A percentile compares a stretch with the other conserved stretches of the same genome.
Conservation (phyloP, 2,113 vertebrate genomes). For the Gasterosteus aculeatus region DNA sequence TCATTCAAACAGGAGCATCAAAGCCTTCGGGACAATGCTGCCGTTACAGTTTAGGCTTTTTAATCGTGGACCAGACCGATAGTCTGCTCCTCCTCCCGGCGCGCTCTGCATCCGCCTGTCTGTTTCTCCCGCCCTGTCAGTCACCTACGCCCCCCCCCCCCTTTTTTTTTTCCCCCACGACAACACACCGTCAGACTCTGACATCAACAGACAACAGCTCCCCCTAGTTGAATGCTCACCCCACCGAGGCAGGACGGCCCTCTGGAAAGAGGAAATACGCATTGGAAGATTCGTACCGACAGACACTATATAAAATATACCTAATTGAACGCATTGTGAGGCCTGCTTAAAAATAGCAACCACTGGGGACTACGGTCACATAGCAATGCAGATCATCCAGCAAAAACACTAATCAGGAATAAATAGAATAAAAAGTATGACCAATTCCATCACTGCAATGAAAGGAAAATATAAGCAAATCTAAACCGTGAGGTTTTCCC, state of each 20-base stretch:
- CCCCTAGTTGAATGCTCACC: constrained; percentile 59
- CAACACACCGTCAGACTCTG: constrained; percentile 39
- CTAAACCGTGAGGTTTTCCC: not conserved
- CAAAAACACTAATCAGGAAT: not conserved
- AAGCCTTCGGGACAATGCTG: not conserved
- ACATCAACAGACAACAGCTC: constrained; percentile 70
- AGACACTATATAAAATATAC: not conserved
- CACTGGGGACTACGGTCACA: not conserved
- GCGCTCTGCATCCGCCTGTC: constrained; percentile 21
- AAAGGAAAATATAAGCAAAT: not conserved
- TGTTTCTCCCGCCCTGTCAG: constrained; percentile 26
- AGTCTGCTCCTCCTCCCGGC: constrained; percentile 11
- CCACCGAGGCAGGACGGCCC: constrained; percentile 9
- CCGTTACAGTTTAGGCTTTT: not conserved
- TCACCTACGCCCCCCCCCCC: constrained; percentile 23
- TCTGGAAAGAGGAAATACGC: not conserved
- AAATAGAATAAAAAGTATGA: not conserved
- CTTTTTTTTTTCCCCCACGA: constrained; percentile 28
- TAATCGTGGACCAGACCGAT: constrained; percentile 5
- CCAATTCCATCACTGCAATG: not conserved
- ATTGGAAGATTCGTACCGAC: not conserved
- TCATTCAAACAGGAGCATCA: not conserved
- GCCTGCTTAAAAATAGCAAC: not conserved
- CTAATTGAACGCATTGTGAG: not conserved
- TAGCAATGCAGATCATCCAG: not conserved